A percentile compares a stretch with the other conserved stretches of the same genome.
These are phyloP conservation scores for Sitophilus oryzae DNA, from an alignment of 1,140 invertebrate species.

Conservation along the genomic window DNA sequence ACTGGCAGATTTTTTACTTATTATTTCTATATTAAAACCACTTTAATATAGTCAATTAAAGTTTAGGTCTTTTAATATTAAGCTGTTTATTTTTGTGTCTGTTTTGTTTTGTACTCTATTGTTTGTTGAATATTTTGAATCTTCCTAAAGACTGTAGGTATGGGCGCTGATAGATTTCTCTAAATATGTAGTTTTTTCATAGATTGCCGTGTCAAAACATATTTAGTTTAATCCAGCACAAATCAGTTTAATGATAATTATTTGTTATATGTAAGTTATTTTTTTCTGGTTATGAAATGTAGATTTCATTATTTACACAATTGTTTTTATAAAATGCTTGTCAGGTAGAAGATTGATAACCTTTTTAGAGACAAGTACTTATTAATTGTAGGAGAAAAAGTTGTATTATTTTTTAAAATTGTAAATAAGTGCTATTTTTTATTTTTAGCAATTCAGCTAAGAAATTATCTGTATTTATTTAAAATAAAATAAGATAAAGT, in stretches of 20 bases:
- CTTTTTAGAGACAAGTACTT: constrained; percentile 15
- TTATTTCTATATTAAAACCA: not conserved
- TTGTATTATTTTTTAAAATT: constrained; percentile 19
- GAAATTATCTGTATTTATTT: constrained; percentile 19
- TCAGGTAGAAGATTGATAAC: constrained; percentile 3
- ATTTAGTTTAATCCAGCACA: too few relatives aligned
- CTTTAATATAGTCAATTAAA: not conserved
- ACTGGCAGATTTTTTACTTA: not conserved
- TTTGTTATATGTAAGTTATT: too few relatives aligned
- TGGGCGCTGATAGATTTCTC: not conserved
- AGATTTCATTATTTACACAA: not conserved
- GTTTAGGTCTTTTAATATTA: not conserved
- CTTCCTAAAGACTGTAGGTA: constrained; percentile 4
- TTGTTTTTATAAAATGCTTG: not conserved
- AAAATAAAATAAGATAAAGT: too few relatives aligned
- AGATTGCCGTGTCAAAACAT: too few relatives aligned
- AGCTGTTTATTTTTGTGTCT: not conserved
- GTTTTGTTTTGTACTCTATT: constrained; percentile 2
- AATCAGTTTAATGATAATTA: not conserved
- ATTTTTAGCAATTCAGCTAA: constrained; percentile 14
- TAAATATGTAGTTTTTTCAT: not conserved
- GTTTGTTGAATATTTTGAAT: constrained; percentile 2
- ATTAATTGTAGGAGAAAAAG: constrained; percentile 8
- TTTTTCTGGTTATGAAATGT: too few relatives aligned
- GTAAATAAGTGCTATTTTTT: constrained; percentile 17